A percentile compares a stretch with the other conserved stretches of the same genome.
These are phyloP conservation scores for Nipponia nippon DNA, from an alignment of 2,113 vertebrate genomes.

Conservation along the genomic window DNA sequence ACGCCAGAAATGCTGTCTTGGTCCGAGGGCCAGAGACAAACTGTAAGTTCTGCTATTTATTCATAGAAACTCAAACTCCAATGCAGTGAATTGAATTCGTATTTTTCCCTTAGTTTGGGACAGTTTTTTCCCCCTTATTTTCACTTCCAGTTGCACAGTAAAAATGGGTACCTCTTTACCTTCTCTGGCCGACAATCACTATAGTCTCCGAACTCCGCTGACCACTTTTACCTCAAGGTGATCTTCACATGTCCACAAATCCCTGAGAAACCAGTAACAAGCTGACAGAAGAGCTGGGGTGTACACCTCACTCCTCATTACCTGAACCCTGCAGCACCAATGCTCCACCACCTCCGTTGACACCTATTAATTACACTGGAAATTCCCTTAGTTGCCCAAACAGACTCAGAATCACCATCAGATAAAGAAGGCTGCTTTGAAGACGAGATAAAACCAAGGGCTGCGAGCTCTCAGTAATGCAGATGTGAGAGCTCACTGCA, in stretches of 20 bases:
- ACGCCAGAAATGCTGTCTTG: not conserved
- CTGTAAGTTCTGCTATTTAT: not conserved
- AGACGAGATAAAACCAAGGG: not conserved
- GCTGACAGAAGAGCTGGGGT: not conserved
- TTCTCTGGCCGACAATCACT: not conserved
- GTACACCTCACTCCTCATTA: not conserved
- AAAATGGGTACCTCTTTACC: not conserved
- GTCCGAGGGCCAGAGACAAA: not conserved
- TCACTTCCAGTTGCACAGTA: not conserved
- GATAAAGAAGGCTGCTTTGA: not conserved
- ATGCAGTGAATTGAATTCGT: not conserved
- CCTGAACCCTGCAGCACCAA: not conserved
- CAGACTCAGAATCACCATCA: not conserved
- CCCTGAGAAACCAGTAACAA: not conserved
- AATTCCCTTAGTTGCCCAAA: not conserved
- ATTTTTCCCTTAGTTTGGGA: not conserved
- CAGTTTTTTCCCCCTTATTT: not conserved
- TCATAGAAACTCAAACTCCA: not conserved
- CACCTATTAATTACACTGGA: not conserved
- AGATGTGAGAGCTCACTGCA: not conserved
- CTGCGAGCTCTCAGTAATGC: not conserved
- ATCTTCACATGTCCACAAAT: not conserved
- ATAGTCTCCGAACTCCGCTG: not conserved
- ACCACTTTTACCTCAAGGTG: not conserved
- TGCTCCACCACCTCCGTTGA: not conserved